These are phyloP conservation scores for Gobius niger DNA, from an alignment of 2,113 vertebrate species.

Conservation along the genomic window DNA sequence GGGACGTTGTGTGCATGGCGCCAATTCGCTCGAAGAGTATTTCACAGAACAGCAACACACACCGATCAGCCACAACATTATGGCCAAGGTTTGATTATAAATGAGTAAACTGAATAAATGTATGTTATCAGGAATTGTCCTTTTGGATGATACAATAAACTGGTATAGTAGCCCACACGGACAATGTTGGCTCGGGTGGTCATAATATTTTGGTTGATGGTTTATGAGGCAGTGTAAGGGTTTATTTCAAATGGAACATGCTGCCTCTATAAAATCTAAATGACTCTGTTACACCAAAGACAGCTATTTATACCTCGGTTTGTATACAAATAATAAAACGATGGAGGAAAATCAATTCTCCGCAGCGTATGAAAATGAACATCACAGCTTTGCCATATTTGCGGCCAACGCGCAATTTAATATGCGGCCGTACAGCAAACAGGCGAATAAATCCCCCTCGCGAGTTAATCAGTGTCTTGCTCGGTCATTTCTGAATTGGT, in stretches of 20 bases:
- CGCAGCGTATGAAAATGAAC: conserved; percentile 32
- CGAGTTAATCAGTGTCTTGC: conserved; percentile 63
- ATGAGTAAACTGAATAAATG: background rate
- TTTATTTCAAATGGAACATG: conserved; percentile 10
- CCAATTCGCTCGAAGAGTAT: conserved; percentile 49
- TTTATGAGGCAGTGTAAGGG: background rate
- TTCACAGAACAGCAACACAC: background rate
- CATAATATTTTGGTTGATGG: background rate
- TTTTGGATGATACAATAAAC: too few relatives aligned
- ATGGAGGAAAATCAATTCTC: conserved; percentile 45
- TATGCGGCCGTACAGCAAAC: conserved; percentile 52
- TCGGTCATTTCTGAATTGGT: conserved; percentile 57
- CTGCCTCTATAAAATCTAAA: background rate
- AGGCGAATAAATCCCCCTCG: conserved; percentile 49
- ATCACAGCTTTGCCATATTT: conserved; percentile 44
- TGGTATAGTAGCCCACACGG: too few relatives aligned
- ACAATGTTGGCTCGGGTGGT: background rate
- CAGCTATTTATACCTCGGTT: conserved; percentile 1
- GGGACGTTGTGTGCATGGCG: conserved; percentile 33
- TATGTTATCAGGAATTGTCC: too few relatives aligned
- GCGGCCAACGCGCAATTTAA: conserved; percentile 51
- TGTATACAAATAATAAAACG: conserved; percentile 36
- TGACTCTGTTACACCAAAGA: background rate
- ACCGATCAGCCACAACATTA: background rate
- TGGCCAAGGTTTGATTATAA: background rate